phyloP scores from a whole-genome alignment of 1,140 invertebrate genomes.

The Adoxophyes honmai region DNA sequence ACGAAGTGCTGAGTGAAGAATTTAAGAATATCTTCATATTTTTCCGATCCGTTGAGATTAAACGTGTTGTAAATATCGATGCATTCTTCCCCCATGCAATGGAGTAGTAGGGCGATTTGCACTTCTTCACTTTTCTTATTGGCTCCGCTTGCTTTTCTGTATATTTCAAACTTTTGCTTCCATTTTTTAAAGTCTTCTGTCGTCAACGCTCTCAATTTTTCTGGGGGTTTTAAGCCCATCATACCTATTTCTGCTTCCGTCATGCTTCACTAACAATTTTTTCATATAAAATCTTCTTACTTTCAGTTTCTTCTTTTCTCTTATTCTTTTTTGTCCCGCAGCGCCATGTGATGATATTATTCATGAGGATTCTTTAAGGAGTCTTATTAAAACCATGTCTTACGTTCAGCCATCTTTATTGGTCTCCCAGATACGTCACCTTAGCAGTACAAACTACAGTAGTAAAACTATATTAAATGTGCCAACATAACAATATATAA shows the following conservation, averaged over 20 bases:
- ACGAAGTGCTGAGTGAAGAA: background rate
- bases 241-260: background rate
- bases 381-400: too few species aligned
- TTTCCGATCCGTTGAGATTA: background rate
- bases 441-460: too few species aligned
- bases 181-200: background rate
- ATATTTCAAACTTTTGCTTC: background rate
- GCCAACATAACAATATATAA: too few species aligned
- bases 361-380: too few species aligned
- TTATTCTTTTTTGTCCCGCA: too few species aligned
- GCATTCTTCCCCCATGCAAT: background rate
- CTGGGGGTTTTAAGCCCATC: conserved; percentile 5
- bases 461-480: too few species aligned
- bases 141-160: conserved; percentile 9
- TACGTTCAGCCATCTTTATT: too few species aligned
- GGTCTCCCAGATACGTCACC: too few species aligned
- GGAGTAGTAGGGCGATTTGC: conserved; percentile 1
- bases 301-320: too few species aligned
- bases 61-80: background rate
- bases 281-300: too few species aligned
- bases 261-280: too few species aligned
- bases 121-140: background rate
- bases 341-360: too few species aligned
- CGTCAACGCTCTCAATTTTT: background rate
- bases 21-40: background rate